Evolutionary conservation across 2,888 invertebrate genomes (phyloP), one percentile per base, ranked within the genome.

Genomic region (Athrips mouffetella): DNA sequence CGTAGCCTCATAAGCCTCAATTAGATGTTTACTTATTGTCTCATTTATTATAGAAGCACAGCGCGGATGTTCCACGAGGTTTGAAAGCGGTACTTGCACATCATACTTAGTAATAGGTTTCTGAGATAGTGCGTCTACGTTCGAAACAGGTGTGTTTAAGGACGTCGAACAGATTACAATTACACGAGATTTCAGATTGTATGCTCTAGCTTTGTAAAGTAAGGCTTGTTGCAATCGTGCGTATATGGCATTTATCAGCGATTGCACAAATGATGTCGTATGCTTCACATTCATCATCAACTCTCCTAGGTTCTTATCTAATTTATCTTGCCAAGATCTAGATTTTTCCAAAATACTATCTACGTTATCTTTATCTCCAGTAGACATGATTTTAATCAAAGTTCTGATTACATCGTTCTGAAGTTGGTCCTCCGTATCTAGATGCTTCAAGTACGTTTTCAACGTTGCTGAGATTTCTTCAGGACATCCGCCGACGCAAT

Each of bases 401-500:
- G 74, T 70, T 1, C 53, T 54, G 1, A 65, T 41, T 0, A 76
- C 56, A 0, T 56, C 63, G 29, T 69, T 52, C 49, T 74, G 65
- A 2, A 74, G 55, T 3, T 58, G 45, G 0, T 60, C 55, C 15
- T 66, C 59, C 2, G 60, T 51, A 15, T 56, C 41, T 11, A 54
- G 56, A 21, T 57, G 50, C 16, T 51, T 29, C 1, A 69, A 21
- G 10, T 58, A 57, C 16, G 57, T 44, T 45, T 66, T 53, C 7
- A 77, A 48, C 0, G 59, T 50, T 8, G 42, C 33, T 29, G 54
- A 49, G 6, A 73, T 55, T 2, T 67, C 73, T 5, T 62, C 63
- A 3, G 80, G 80, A 15, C 63, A 58, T 31, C 69, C 71, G 2
- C 81, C 81, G 16, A 80, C 47, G 37, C 73, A 73, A 52, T 63